Evolutionary conservation across 1,140 invertebrate genomes (phyloP), one percentile per base, ranked within the genome.

Genomic region (Musca vetustissima): DNA sequence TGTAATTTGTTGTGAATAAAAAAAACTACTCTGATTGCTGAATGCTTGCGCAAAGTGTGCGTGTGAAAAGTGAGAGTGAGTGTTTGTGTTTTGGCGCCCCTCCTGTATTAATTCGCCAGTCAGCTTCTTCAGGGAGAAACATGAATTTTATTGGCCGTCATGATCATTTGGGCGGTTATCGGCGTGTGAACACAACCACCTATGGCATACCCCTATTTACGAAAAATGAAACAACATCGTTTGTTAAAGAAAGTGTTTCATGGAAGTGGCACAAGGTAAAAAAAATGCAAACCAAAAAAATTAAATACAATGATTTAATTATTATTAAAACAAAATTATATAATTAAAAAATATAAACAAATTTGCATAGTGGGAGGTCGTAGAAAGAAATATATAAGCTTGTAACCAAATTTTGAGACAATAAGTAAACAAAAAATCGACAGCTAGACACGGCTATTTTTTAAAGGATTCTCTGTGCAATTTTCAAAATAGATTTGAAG

Each of bases 111-210:
- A 24, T 53, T 17, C 50, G 50, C 22, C 3, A 4, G 17, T 19
- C 22, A 21, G n/a, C 22, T 24, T 24, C 17, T 21, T 53, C 1
- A n/a, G 7, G 50, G 50, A 50, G 19, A 43, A 71, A 64, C 28
- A 71, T 71, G 70, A 71, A 71, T 69, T 69, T 71, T n/a, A 65
- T 71, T 25, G 68, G 64, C 13, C 67, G 70, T 8, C 70, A 71
- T 67, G 67, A 71, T 67, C 70, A 69, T 25, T 52, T 67, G 17
- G 36, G 52, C 50, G 70, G 70, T 36, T 71, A 71, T 69, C 53
- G 65, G 55, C 64, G 67, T 19, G 70, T 69, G 21, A 69, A 69
- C 49, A 64, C 64, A n/a, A 43, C 64, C 19, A 49, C 49, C 4
- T 69, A 69, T 36, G 70, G 70, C 11, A 28, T 69, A 28, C 32